Percentiles rank a stretch among this genome's conserved stretches.
Evolutionary conservation across 1,140 invertebrate genomes (phyloP).

Genomic region (Aphis craccivora): DNA sequence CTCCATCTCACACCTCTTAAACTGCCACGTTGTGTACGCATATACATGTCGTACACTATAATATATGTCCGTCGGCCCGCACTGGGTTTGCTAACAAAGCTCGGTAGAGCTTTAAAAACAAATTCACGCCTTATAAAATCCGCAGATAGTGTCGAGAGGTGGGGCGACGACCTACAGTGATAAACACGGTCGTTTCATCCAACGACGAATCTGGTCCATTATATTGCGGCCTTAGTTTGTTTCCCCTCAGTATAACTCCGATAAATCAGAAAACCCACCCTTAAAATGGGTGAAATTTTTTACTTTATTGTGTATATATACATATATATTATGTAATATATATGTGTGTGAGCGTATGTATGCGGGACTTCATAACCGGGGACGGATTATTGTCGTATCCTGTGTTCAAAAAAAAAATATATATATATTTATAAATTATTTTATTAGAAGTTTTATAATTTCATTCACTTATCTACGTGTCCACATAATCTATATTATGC

Average conservation of each 20-base stretch:
- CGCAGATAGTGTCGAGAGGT: background rate
- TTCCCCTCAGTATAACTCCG: background rate
- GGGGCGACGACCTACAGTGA: slow-evolving; percentile 15
- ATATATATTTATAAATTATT: background rate
- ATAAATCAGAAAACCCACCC: slow-evolving; percentile 16
- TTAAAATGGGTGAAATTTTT: background rate
- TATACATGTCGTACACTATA: background rate
- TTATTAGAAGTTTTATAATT: background rate
- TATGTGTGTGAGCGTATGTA: background rate
- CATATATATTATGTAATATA: background rate
- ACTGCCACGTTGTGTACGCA: background rate
- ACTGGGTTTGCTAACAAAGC: slow-evolving; percentile 51
- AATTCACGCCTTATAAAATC: slow-evolving; percentile 52
- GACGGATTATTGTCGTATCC: background rate
- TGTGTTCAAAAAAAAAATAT: background rate
- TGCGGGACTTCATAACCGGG: background rate
- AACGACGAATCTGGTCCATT: background rate
- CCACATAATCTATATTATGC: background rate
- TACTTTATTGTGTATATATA: background rate
- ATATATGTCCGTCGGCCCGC: background rate
- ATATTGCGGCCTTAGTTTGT: background rate
- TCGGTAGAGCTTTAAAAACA: slow-evolving; percentile 52
- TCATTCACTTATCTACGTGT: background rate
- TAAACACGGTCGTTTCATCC: slow-evolving; percentile 36
- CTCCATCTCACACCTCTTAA: background rate